Percentiles rank a stretch among this genome's conserved stretches.
phyloP scores from a whole-genome alignment of 2,113 vertebrate genomes.

The Nothobranchius kuhntae region DNA sequence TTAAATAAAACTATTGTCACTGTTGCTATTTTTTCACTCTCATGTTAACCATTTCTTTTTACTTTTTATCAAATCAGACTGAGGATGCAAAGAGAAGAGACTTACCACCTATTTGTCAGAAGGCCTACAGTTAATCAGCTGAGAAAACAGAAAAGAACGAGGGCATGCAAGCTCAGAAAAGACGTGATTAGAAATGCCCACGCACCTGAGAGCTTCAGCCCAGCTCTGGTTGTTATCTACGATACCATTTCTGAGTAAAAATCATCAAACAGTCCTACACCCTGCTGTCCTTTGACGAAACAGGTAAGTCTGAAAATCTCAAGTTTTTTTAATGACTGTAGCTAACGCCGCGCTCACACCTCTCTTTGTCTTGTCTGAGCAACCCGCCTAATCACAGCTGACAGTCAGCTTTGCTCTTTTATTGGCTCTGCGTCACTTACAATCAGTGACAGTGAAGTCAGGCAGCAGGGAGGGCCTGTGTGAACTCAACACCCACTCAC shows the following conservation, averaged over 20 bases:
- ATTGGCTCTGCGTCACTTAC: slow-evolving; percentile 91
- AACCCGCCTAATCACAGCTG: slow-evolving; percentile 88
- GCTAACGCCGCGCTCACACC: slow-evolving; percentile 86
- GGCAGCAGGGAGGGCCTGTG: slow-evolving; percentile 88
- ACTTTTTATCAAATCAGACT: no score
- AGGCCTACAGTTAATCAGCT: not conserved
- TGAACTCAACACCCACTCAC: slow-evolving; percentile 76
- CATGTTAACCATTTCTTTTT: no score
- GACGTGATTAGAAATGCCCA: not conserved
- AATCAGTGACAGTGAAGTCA: slow-evolving; percentile 91
- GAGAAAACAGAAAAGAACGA: not conserved
- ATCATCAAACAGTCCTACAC: slow-evolving; percentile 6
- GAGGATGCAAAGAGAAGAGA: not conserved
- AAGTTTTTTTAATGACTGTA: slow-evolving; percentile 89
- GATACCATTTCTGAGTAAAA: not conserved
- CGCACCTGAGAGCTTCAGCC: not conserved
- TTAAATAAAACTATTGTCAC: no score
- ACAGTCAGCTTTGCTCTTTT: slow-evolving; percentile 96
- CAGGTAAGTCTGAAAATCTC: slow-evolving; percentile 80
- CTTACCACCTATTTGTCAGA: not conserved
- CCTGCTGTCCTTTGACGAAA: slow-evolving; percentile 44
- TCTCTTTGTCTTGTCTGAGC: slow-evolving; percentile 89
- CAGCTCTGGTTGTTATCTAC: not conserved
- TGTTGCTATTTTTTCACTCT: no score
- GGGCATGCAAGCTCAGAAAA: not conserved